Evolutionary conservation across 2,797 vertebrate species (phyloP), one percentile per base, ranked within the genome.

Genomic region (Passerculus sandwichensis): DNA sequence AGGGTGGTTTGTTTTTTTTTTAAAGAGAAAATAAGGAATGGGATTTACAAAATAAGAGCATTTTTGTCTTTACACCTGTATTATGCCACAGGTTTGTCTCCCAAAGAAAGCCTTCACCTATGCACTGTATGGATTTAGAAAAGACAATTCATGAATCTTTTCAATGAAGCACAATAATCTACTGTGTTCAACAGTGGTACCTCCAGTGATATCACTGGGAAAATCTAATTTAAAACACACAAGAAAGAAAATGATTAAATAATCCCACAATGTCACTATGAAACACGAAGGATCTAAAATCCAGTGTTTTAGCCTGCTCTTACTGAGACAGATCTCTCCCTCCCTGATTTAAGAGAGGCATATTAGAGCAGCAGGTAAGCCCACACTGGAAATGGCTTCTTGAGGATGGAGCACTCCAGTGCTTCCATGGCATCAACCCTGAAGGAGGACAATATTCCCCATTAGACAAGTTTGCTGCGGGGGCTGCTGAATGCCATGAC

Each of bases 1-100:
- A 97, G 34, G 44, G 93, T 93, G 9, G 9, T 34, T 71, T 83
- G 23, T 7, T 71, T 69, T 64, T 65, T 65, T 59, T 71, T 22
- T 4, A 86, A 96, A 97, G 79, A 88, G 74, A 94, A 97, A 97
- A 96, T 94, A 97, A 96, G 82, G 94, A 93, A 95, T 85, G 72
- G 62, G 61, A 96, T 77, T 96, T 85, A 95, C 54, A 85, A 94
- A 93, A 48, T 60, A 96, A 82, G 95, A 94, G 48, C 40, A 44
- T 45, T 97, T 97, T 93, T 95, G 54, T 76, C 92, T 89, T 96
- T 93, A 51, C 7, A 67, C 10, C 40, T 50, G 14, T 93, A 82
- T 51, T 23, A 89, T 76, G 83, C 42, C 76, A 95, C 69, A 92
- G 80, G 81, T 84, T 95, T 86, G 53, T 93, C 66, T 96, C 85